Evolutionary conservation across 2,888 invertebrate genomes (phyloP), one percentile per base, ranked within the genome.

Genomic region (Phasia obesa): DNA sequence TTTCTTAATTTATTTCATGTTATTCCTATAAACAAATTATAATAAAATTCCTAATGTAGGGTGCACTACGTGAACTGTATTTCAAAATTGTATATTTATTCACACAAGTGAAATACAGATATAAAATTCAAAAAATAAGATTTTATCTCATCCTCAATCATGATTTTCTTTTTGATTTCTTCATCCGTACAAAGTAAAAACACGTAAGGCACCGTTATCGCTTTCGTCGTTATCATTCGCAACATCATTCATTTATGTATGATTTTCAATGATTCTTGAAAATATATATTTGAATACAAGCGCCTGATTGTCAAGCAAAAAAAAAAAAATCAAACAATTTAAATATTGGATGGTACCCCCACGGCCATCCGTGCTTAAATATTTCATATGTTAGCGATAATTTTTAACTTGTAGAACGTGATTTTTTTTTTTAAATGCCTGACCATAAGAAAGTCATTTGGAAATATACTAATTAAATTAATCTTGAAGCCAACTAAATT

Each of bases 221-320:
- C 25, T 38, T 23, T 71, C 49, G 0, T 31, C 31, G 0, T 31
- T 23, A 55, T 21, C 31, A 19, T 44, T 31, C 17, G 2, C 53
- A n/a, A 19, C 67, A 76, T 76, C 23, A 62, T 53, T 76, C 23
- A 62, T 53, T 69, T 77, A 77, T 69, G 69, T 55, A 69, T 69
- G 53, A 70, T 49, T 64, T 21, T 47, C 77, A 55, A 77, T 55
- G 47, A 55, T 49, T 70, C 38, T 62, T 77, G 70, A 70, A 62
- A 77, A 62, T 69, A 55, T 51, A 51, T 51, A 53, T 77, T 76
- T 53, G 44, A 69, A 77, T 69, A 77, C 70, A 62, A 62, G 60
- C 38, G 62, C 25, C 57, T 31, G 11, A 47, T 19, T 17, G 42
- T 21, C 53, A 55, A 17, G 27, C 57, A 44, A 23, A 25, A 7